phyloP scores from a whole-genome alignment of 2,888 invertebrate genomes.

The Diloba caeruleocephala region DNA sequence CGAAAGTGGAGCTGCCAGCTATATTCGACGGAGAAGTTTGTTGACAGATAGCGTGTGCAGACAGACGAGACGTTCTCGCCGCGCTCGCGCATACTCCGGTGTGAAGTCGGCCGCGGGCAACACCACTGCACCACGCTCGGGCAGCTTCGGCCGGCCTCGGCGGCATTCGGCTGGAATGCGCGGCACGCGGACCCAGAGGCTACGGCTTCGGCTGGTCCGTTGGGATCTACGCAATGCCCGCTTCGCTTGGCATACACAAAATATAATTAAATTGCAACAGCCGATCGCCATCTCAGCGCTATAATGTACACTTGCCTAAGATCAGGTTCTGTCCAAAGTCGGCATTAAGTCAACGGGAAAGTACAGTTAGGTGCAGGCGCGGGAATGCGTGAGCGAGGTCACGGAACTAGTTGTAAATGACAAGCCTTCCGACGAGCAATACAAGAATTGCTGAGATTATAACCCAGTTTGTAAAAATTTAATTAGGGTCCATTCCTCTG shows the following conservation, averaged over 20 bases:
- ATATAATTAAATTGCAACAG: conserved; percentile 88
- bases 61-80: conserved; percentile 85
- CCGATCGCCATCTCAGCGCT: conserved; percentile 81
- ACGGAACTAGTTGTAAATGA: conserved; percentile 89
- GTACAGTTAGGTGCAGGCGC: conserved; percentile 89
- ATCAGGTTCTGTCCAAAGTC: conserved; percentile 88
- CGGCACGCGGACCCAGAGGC: conserved; percentile 80
- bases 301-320: conserved; percentile 85
- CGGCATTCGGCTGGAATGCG: conserved; percentile 79
- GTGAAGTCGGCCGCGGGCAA: conserved; percentile 86
- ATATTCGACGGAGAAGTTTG: conserved; percentile 84
- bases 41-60: conserved; percentile 84
- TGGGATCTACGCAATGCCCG: conserved; percentile 78
- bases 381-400: conserved; percentile 90
- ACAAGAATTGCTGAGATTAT: conserved; percentile 77
- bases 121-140: conserved; percentile 70
- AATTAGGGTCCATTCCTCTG: conserved; percentile 45
- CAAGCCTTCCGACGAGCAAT: conserved; percentile 84
- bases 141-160: conserved; percentile 73
- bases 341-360: conserved; percentile 88
- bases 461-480: conserved; percentile 61
- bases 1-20: conserved; percentile 73
- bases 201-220: conserved; percentile 71
- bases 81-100: conserved; percentile 87
- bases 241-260: conserved; percentile 80